A percentile compares a stretch with the other conserved stretches of the same genome.
Conservation (phyloP, 1,140 invertebrate species). For the Tetraneura akinire region DNA sequence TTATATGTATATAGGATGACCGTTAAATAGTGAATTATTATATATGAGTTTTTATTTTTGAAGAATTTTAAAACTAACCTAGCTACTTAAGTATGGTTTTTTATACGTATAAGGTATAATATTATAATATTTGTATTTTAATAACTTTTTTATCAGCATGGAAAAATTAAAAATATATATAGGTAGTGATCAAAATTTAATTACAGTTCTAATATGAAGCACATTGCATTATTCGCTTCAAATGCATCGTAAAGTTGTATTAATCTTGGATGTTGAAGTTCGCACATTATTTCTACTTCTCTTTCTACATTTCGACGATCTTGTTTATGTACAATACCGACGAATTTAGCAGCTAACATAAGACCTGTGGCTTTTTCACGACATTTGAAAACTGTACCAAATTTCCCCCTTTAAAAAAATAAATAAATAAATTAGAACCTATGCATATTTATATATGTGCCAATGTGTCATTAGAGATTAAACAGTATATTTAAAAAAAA, state of each 20-base stretch:
- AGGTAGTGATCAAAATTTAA: constrained; percentile 59
- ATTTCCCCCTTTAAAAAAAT: constrained; percentile 86
- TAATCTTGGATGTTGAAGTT: constrained; percentile 87
- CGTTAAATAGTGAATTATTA: neutral
- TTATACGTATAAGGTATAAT: too few species aligned
- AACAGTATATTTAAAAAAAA: too few species aligned
- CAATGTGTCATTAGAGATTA: too few species aligned
- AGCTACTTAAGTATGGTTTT: too few species aligned
- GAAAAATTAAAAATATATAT: neutral
- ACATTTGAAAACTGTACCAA: constrained; percentile 94
- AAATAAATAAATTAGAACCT: constrained; percentile 51
- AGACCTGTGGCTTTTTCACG: constrained; percentile 78
- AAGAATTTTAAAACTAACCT: too few species aligned
- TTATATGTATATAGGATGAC: too few species aligned
- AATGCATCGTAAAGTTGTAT: constrained; percentile 96
- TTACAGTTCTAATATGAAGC: constrained; percentile 95
- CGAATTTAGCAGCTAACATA: constrained; percentile 90
- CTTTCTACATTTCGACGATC: constrained; percentile 88
- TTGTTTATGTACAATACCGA: constrained; percentile 79
- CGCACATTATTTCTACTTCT: constrained; percentile 95
- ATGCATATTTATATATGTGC: too few species aligned
- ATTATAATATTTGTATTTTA: too few species aligned
- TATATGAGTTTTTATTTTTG: too few species aligned
- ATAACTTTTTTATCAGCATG: too few species aligned
- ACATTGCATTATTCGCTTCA: constrained; percentile 88